phyloP scores from a whole-genome alignment of 2,888 invertebrate genomes.

The Drosophila histrio region DNA sequence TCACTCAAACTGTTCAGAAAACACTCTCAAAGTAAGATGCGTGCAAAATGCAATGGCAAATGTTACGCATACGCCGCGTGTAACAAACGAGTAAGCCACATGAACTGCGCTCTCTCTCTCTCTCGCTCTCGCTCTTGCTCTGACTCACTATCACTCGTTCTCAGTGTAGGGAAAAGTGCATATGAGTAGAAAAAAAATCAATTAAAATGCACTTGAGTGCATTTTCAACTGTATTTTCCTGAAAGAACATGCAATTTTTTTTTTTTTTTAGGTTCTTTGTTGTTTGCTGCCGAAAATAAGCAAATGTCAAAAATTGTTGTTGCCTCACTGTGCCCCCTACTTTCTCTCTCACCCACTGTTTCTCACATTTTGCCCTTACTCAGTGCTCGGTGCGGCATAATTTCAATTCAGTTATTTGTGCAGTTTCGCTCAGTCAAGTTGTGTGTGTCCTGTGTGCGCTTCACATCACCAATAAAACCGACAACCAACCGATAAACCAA shows the following conservation, averaged over 20 bases:
- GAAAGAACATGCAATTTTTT: neutral
- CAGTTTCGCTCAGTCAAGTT: constrained; percentile 78
- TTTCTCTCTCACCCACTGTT: constrained; percentile 9
- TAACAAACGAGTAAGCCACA: constrained; percentile 35
- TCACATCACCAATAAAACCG: constrained; percentile 35
- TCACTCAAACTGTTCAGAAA: constrained; percentile 7
- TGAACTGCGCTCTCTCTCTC: constrained; percentile 13
- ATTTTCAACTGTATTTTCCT: constrained; percentile 24
- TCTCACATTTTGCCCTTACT: constrained; percentile 41
- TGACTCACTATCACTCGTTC: constrained; percentile 35
- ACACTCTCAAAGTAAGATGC: constrained; percentile 53
- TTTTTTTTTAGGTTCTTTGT: constrained; percentile 11
- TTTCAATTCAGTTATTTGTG: constrained; percentile 79
- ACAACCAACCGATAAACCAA: constrained; percentile 32
- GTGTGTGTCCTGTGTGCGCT: constrained; percentile 68
- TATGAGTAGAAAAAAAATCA: constrained; percentile 68
- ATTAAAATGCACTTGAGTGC: constrained; percentile 77
- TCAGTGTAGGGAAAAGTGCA: constrained; percentile 32
- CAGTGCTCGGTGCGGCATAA: constrained; percentile 48
- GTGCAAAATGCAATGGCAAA: constrained; percentile 62
- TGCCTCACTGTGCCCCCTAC: constrained; percentile 17
- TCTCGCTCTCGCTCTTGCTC: constrained; percentile 21
- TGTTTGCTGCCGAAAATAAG: constrained; percentile 54
- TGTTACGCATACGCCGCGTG: constrained; percentile 77
- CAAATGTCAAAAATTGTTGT: constrained; percentile 27